phyloP scores from a whole-genome alignment of 2,888 invertebrate genomes.

The Geophilus truncorum region DNA sequence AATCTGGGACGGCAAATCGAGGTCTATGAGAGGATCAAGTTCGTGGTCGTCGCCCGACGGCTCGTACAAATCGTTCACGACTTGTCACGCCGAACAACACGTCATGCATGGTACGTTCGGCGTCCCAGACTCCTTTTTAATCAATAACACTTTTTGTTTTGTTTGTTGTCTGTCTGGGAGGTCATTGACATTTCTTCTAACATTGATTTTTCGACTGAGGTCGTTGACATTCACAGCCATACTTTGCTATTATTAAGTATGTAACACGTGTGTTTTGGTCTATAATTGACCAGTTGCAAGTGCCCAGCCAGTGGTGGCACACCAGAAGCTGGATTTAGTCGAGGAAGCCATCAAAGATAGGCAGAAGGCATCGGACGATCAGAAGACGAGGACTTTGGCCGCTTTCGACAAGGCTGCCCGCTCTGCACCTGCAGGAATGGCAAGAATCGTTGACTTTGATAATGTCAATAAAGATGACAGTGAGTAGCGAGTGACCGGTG shows the following conservation, averaged over 20 bases:
- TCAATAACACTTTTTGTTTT: too few species aligned
- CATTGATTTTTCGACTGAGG: background rate
- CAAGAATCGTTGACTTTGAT: constrained; percentile 41
- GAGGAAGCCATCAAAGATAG: constrained; percentile 40
- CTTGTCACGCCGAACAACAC: background rate
- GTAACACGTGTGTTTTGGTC: background rate
- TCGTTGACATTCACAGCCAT: background rate
- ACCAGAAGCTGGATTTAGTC: constrained; percentile 40
- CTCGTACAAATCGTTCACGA: background rate
- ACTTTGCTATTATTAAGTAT: background rate
- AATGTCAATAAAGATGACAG: constrained; percentile 41
- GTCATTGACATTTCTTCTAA: background rate
- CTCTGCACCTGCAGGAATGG: constrained; percentile 40
- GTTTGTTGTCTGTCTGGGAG: background rate
- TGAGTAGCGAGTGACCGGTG: too few species aligned
- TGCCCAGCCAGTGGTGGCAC: background rate
- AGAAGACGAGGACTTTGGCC: constrained; percentile 41
- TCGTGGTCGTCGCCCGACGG: background rate
- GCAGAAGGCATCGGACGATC: constrained; percentile 40
- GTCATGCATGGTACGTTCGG: background rate
- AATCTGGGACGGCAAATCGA: background rate
- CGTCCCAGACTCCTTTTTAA: too few species aligned
- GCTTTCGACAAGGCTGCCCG: constrained; percentile 42
- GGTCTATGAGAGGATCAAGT: background rate
- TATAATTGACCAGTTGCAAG: background rate